Evolutionary conservation across 2,888 invertebrate genomes (phyloP).

Genomic region (Andrena fulva): DNA sequence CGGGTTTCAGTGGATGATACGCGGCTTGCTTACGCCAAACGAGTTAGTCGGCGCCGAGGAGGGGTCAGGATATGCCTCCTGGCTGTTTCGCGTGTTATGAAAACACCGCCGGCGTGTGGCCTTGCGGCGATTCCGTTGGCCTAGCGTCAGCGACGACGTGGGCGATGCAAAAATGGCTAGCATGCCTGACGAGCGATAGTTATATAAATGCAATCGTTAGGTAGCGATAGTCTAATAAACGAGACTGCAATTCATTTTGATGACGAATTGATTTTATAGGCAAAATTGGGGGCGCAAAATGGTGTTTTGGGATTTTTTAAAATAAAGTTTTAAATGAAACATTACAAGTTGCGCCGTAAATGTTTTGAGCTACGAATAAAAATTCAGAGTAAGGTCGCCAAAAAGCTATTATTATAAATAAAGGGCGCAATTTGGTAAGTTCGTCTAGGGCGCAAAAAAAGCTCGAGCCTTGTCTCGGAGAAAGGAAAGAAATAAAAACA

Average conservation of each 20-base stretch:
- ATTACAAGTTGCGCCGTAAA: too few species aligned
- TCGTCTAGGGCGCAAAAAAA: too few species aligned
- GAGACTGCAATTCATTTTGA: not conserved
- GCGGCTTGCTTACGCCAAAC: constrained; percentile 76
- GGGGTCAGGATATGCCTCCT: constrained; percentile 41
- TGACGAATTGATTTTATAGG: not conserved
- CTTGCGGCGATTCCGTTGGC: not conserved
- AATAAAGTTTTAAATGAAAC: too few species aligned
- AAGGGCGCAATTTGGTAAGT: too few species aligned
- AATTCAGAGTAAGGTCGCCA: too few species aligned
- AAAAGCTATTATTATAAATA: too few species aligned
- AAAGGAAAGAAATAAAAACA: not conserved
- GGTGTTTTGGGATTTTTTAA: too few species aligned
- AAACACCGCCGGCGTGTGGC: constrained; percentile 37
- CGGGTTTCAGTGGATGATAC: constrained; percentile 80
- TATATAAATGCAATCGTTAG: too few species aligned
- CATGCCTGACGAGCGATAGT: not conserved
- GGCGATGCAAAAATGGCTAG: not conserved
- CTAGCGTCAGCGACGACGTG: not conserved
- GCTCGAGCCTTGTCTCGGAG: not conserved
- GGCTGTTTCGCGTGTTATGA: constrained; percentile 46
- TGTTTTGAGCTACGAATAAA: too few species aligned
- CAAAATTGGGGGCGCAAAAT: too few species aligned
- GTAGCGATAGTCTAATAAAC: too few species aligned
- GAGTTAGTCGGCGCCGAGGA: constrained; percentile 71